phyloP scores from a whole-genome alignment of 2,888 invertebrate genomes.

The Liodrosophila aerea region DNA sequence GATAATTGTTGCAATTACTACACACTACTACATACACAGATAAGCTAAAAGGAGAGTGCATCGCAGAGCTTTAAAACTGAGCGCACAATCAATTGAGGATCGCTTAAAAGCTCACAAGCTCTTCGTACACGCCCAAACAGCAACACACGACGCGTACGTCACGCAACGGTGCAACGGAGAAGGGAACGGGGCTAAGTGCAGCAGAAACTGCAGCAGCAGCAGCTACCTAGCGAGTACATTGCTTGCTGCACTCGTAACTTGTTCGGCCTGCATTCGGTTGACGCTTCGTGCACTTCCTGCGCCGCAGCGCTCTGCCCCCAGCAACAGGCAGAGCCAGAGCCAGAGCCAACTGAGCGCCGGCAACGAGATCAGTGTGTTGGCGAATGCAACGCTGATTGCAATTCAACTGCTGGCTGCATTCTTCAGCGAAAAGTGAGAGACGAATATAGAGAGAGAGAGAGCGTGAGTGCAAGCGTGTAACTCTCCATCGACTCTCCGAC shows the following conservation, averaged over 20 bases:
- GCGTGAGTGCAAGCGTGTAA: constrained; percentile 7
- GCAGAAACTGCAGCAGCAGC: constrained; percentile 28
- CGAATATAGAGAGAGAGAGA: neutral
- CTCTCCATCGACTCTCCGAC: constrained; percentile 12
- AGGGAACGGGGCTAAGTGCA: constrained; percentile 16
- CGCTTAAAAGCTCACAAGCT: constrained; percentile 29
- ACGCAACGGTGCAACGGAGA: constrained; percentile 25
- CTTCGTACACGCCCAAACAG: constrained; percentile 61
- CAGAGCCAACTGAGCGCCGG: constrained; percentile 53
- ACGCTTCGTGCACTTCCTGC: constrained; percentile 73
- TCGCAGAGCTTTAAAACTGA: constrained; percentile 58
- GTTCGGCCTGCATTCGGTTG: constrained; percentile 53
- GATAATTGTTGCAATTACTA: constrained; percentile 51
- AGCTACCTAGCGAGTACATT: constrained; percentile 30
- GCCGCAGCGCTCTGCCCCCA: constrained; percentile 51
- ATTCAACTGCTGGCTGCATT: constrained; percentile 63
- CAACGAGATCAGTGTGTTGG: constrained; percentile 68
- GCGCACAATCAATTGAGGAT: constrained; percentile 44
- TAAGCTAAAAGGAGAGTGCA: constrained; percentile 35
- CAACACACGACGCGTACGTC: too few species aligned
- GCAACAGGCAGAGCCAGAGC: constrained; percentile 55
- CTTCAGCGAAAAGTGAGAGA: constrained; percentile 51
- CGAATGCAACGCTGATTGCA: constrained; percentile 76
- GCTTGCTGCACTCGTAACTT: constrained; percentile 58
- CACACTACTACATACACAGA: constrained; percentile 36